Evolutionary conservation across 2,888 invertebrate genomes (phyloP).

Genomic region (Aphrophora alni): DNA sequence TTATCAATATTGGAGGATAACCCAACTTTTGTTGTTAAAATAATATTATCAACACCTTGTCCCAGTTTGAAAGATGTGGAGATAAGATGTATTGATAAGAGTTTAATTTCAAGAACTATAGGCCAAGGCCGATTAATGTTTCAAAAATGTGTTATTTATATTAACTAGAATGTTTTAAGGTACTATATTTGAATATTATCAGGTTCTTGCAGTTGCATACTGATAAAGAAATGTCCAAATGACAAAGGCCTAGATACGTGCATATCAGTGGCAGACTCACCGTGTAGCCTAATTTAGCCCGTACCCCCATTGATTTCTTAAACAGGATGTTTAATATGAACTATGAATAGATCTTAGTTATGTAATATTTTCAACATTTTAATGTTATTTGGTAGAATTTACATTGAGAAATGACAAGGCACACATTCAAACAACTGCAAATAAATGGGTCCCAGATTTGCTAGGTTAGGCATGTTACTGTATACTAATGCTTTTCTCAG

Average conservation of each 20-base stretch:
- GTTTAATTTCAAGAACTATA: constrained; percentile 44
- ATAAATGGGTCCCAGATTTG: neutral
- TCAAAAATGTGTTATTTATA: neutral
- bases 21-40: constrained; percentile 15
- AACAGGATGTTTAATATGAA: neutral
- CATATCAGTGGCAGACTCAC: neutral
- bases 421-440: neutral
- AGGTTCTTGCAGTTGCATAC: neutral
- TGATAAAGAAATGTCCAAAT: constrained; percentile 6
- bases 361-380: neutral
- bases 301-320: neutral
- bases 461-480: neutral
- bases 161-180: neutral
- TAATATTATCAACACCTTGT: constrained; percentile 48
- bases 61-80: constrained; percentile 47
- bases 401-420: no score
- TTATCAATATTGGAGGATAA: neutral
- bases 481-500: neutral
- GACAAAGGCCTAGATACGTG: constrained; percentile 4
- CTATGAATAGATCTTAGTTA: neutral
- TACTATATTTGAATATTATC: neutral
- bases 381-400: no score
- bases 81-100: constrained; percentile 51
- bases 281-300: neutral
- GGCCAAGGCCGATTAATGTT: constrained; percentile 40